Conservation (phyloP, 2,113 vertebrate genomes). For the Halcyon senegalensis region DNA sequence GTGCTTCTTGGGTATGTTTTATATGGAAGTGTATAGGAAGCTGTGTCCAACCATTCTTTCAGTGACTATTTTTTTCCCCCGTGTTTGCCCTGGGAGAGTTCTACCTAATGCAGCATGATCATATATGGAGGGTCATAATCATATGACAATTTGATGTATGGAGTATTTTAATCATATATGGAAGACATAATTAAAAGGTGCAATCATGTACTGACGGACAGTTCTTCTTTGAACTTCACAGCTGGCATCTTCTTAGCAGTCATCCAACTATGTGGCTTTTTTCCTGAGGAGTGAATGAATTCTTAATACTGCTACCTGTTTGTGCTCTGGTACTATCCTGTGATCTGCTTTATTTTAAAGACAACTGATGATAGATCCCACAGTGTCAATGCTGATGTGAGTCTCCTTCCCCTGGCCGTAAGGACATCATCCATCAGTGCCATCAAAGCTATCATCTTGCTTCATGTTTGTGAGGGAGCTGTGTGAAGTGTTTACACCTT, state of each 20-base stretch:
- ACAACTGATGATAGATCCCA: not conserved
- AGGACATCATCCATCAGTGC: conserved; percentile 57
- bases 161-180: not conserved
- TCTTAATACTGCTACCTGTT: not conserved
- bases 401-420: conserved; percentile 9
- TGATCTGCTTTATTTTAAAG: not conserved
- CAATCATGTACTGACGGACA: not conserved
- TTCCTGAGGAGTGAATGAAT: not conserved
- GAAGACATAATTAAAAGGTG: not conserved
- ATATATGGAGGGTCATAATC: not conserved
- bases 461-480: not conserved
- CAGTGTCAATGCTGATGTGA: not conserved
- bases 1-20: not conserved
- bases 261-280: not conserved
- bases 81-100: not conserved
- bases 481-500: conserved; percentile 34
- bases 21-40: not conserved
- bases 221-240: not conserved
- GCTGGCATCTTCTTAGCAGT: not conserved
- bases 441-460: conserved; percentile 2
- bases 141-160: not conserved
- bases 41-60: not conserved
- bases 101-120: not conserved
- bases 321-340: not conserved
- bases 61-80: not conserved